Conservation (phyloP, 2,113 vertebrate species). For the Equus przewalskii region DNA sequence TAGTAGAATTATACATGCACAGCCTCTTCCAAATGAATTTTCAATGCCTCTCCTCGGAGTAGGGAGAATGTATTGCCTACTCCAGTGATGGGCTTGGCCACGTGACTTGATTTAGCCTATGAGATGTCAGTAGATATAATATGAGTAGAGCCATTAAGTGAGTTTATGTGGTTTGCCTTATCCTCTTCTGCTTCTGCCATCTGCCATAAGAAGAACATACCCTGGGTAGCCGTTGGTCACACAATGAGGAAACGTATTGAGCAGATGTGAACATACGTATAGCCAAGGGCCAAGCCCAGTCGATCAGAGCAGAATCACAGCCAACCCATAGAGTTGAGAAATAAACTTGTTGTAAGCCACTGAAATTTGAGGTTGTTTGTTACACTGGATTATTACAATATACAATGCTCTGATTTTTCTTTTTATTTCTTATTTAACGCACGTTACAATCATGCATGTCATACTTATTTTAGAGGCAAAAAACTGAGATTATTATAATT, state of each 20-base stretch:
- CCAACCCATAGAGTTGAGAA: neutral
- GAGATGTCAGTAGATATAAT: neutral
- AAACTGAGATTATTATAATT: neutral
- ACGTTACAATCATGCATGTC: neutral
- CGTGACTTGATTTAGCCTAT: neutral
- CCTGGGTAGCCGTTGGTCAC: neutral
- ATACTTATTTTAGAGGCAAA: neutral
- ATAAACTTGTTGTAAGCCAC: neutral
- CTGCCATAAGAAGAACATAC: neutral
- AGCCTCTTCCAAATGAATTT: neutral
- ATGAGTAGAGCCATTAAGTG: neutral
- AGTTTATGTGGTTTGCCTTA: neutral
- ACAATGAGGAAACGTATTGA: conserved; percentile 38
- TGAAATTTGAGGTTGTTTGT: conserved; percentile 29
- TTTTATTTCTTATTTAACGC: conserved; percentile 35
- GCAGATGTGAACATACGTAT: neutral
- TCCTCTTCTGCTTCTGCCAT: neutral
- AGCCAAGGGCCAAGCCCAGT: neutral
- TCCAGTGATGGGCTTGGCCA: neutral
- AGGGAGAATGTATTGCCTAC: neutral
- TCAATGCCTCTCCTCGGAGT: neutral
- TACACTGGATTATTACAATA: neutral
- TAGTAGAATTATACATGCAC: neutral
- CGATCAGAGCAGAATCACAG: neutral
- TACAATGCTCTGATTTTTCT: neutral